A percentile compares a stretch with the other conserved stretches of the same genome.
These are phyloP conservation scores for Lucilia cuprina DNA, from an alignment of 1,140 invertebrate genomes.

Conservation along the genomic window DNA sequence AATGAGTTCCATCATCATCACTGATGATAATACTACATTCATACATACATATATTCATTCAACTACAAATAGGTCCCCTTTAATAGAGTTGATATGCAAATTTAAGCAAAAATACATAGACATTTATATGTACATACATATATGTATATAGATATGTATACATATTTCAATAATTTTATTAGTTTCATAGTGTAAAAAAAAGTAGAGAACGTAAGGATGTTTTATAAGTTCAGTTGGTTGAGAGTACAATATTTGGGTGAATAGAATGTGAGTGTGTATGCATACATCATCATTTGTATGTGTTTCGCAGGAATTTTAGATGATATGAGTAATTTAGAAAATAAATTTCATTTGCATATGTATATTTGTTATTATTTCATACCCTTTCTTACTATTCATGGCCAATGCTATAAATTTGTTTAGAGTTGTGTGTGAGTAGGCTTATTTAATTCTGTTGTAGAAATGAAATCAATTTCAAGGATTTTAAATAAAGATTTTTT, in stretches of 20 bases:
- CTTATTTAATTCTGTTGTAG: too few relatives aligned
- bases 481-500: too few relatives aligned
- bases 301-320: neutral
- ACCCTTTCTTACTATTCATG: neutral
- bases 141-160: neutral
- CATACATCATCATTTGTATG: neutral
- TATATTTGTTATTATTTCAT: neutral
- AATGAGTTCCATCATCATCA: slow-evolving; percentile 21
- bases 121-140: too few relatives aligned
- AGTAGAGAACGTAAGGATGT: neutral
- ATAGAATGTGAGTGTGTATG: too few relatives aligned
- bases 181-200: neutral
- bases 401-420: neutral
- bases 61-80: slow-evolving; percentile 5
- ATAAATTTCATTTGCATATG: slow-evolving; percentile 25
- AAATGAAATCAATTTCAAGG: too few relatives aligned
- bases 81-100: neutral
- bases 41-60: neutral
- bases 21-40: neutral
- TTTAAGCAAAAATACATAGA: neutral
- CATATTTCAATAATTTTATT: neutral
- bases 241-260: neutral
- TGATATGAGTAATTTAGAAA: slow-evolving; percentile 25
- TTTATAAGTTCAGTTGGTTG: neutral
- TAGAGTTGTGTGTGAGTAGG: too few relatives aligned